Evolutionary conservation across 2,113 vertebrate species (phyloP), one percentile per base, ranked within the genome.

Genomic region (Spea multiplicata): DNA sequence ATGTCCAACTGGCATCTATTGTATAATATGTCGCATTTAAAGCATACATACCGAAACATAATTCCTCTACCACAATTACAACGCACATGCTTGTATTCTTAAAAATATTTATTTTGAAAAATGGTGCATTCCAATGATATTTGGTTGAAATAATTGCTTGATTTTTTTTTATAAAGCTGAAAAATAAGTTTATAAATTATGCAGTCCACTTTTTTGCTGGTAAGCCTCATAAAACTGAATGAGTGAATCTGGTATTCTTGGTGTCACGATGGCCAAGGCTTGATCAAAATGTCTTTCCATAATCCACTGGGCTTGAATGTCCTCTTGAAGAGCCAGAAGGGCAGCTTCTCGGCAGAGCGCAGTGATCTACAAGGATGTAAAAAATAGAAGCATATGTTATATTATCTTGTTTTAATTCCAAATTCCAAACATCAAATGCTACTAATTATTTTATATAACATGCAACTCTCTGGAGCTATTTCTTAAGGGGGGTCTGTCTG

Each of bases 321-420:
- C 91, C 85, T 99, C 95, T 79, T 98, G 95, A 16, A 99, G 92
- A 77, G 97, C 96, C 61, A 93, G 87, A 5, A 99, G 94, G 71
- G 94, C 97, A 8, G 97, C 97, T 88, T 99, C 97, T 86, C 93
- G 92, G 82, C 96, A 99, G 73, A 99, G 88, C 0, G 97, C 96
- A 4, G 93, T 87, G 87, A 99, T 94, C 97, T 99, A 88, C 68
- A 84, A 90, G 86, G 84, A 83, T 84, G 87, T 89, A 84, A 86
- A n/a, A 83, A 5, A 68, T 2, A 89, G 14, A 59, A 5, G 55
- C 14, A 53, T 8, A 53, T 12, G 10, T 8, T 12, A 12, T 59
- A 59, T 59, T 59, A 30, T 30, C 30, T 30, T 30, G 30, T 30
- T 30, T 30, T 30, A 30, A 30, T 30, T 30, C 30, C 30, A 30